Base-by-base conservation (phyloP, 2,113 vertebrate genomes). In the Labrus mixtus region DNA sequence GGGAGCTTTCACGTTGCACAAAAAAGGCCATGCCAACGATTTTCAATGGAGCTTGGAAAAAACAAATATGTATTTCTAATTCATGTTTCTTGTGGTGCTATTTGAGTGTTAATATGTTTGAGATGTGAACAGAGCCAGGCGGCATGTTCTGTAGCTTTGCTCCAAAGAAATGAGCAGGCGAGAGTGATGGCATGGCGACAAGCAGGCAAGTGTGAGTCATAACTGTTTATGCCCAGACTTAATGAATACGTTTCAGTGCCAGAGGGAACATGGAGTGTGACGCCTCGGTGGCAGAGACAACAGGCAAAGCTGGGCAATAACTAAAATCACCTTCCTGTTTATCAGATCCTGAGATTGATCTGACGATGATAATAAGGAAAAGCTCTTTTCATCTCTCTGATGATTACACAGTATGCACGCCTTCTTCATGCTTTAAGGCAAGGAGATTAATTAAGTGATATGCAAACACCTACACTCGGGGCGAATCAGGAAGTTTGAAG, bases 151-250 rank as follows among this genome's bases (percentile, higher is more conserved):
- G 25, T 23, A 62, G 71, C 70, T 39, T 17, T 37, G 23, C 39
- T 41, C 4, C 19, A n/a, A 54, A 41, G 41, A 20, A 56, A 54
- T 9, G n/a, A 67, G 64, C 12, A 17, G 43, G 39, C 13, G 13
- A n/a, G 53, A 79, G 67, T 2, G 55, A 75, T 46, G 43, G 60
- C 43, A 55, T 55, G 63, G 41, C 53, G 66, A 45, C 64, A 68
- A 71, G 66, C 56, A 50, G 65, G 8, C 45, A 11, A 57, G 77
- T 23, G 17, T 77, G 83, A 89, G 59, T 89, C 87, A 88, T 62
- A 36, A 64, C 69, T 61, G 72, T 74, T 81, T 57, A 85, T 64
- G 62, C 65, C 73, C 20, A 20, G 37, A 63, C 62, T 51, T 74
- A 71, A 66, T 71, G 71, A 59, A 85, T 71, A 23, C 25, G 37